These are phyloP conservation scores for Corythucha ciliata DNA, from an alignment of 2,888 invertebrate species.

Conservation along the genomic window DNA sequence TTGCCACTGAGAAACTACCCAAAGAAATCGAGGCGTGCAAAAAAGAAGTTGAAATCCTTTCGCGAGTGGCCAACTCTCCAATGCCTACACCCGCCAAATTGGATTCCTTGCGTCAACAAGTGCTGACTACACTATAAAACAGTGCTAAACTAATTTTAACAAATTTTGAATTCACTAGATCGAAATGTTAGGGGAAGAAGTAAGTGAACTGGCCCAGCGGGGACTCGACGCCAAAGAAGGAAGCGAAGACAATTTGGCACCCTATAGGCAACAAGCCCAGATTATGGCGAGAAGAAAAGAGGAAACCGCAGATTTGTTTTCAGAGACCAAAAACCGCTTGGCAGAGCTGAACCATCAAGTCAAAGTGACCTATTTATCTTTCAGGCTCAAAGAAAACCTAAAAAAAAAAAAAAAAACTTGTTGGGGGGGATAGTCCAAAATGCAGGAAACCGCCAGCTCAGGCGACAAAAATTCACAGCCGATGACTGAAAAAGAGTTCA, in stretches of 20 bases:
- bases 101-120: constrained; percentile 46
- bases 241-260: constrained; percentile 61
- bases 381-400: neutral
- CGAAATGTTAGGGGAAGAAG: constrained; percentile 47
- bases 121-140: constrained; percentile 36
- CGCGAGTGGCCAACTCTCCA: constrained; percentile 56
- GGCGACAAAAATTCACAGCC: constrained; percentile 41
- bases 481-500: constrained; percentile 71
- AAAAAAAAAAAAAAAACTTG: neutral
- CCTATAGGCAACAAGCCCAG: constrained; percentile 76
- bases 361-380: neutral
- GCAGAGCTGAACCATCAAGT: constrained; percentile 47
- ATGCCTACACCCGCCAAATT: constrained; percentile 40
- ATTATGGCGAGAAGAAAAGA: constrained; percentile 73
- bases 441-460: neutral
- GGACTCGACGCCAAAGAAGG: constrained; percentile 51
- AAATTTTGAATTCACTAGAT: constrained; percentile 39
- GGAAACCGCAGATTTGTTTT: constrained; percentile 57
- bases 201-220: constrained; percentile 62
- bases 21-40: constrained; percentile 56
- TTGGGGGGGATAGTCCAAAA: neutral
- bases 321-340: constrained; percentile 55
- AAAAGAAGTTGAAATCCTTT: constrained; percentile 59
- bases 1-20: constrained; percentile 69
- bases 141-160: neutral